Conservation (phyloP, 2,797 vertebrate genomes). For the Prionace glauca region DNA sequence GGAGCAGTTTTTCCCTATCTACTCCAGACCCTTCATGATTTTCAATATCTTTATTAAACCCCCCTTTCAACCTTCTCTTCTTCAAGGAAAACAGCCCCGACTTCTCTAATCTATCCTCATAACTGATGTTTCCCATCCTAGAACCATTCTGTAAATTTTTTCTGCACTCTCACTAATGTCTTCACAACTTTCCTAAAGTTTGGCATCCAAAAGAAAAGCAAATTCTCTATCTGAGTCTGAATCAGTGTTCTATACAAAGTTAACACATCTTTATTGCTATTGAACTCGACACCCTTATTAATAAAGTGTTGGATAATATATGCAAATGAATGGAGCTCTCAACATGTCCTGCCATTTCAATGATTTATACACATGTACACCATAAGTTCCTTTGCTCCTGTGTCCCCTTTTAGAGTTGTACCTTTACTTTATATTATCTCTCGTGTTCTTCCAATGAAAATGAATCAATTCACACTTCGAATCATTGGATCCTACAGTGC, state of each 20-base stretch:
- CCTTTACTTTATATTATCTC: not conserved
- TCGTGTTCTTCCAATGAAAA: too few species aligned
- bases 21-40: not conserved
- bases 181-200: not conserved
- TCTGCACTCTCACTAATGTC: not conserved
- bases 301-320: not conserved
- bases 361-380: not conserved
- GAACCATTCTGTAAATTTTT: not conserved
- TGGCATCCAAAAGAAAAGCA: not conserved
- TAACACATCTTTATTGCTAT: not conserved
- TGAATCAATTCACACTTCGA: too few species aligned
- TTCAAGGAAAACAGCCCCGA: not conserved
- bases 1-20: not conserved
- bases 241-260: too few species aligned
- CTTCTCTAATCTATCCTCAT: not conserved
- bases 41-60: not conserved
- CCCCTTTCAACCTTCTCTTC: not conserved
- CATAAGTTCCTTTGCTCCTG: too few species aligned
- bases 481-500: too few species aligned
- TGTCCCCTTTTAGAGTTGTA: not conserved
- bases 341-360: not conserved
- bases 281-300: not conserved
- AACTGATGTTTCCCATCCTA: not conserved
- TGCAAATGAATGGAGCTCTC: not conserved
- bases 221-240: not conserved